Evolutionary conservation across 2,113 vertebrate species (phyloP), one percentile per base, ranked within the genome.

Genomic region (Labeo rohita): DNA sequence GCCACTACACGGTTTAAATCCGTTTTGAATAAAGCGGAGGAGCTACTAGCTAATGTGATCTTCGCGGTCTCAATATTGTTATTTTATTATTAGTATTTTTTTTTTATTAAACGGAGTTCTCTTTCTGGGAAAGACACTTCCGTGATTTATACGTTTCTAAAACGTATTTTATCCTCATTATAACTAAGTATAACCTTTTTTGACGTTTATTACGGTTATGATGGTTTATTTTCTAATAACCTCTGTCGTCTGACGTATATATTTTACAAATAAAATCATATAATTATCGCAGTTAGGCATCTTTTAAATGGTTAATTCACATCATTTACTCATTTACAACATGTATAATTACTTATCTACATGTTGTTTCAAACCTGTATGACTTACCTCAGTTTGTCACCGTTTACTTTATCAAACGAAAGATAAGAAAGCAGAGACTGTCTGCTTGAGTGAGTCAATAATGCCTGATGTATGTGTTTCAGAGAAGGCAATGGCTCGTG

Each of bases 401-500:
- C 18, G 12, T 47, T 23, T 6, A 75, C n/a, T 75, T 23, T 49
- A 6, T 73, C 39, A 16, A 47, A n/a, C 8, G 39, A 73, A 12
- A 66, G 12, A 34, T 5, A 39, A 15, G 66, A 47, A 18, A 11
- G 39, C 43, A 28, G 43, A 73, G 21, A 3, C 4, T 12, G 16
- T 16, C 65, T 11, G 1, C 66, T 39, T 45, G 18, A 73, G 36
- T 11, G 39, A 75, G 21, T 59, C 52, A 18, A 23, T 59, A 6
- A 39, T 39, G 36, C 13, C 34, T 70, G 36, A 39, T 39, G 52
- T 39, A 7, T 77, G 16, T 56, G 28, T 36, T 77, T 34, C 11
- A 86, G 82, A 86, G 75, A 82, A 80, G 76, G 86, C 80, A 91
- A 96, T 96, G 96, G 95, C 96, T 94, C 95, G 96, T 45, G 96